Conservation (phyloP, 2,113 vertebrate genomes). For the Pterophyllum scalare region DNA sequence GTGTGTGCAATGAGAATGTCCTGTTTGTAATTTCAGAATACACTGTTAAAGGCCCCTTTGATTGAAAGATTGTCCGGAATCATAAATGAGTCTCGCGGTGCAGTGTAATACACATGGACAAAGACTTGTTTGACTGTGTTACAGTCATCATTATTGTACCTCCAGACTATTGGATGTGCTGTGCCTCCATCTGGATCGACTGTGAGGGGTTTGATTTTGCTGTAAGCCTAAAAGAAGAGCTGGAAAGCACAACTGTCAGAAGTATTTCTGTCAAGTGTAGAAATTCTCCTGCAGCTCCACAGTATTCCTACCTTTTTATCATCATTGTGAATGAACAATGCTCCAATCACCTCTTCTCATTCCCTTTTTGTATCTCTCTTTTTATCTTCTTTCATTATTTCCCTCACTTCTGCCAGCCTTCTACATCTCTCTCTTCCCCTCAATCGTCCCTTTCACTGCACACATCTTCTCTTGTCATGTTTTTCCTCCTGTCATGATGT, state of each 20-base stretch:
- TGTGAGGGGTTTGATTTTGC: slow-evolving; percentile 64
- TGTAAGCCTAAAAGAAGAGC: slow-evolving; percentile 49
- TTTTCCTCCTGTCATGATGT: slow-evolving; percentile 30
- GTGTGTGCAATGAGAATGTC: slow-evolving; percentile 5
- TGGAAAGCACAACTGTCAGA: slow-evolving; percentile 65
- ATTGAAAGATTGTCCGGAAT: neutral
- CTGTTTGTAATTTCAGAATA: slow-evolving; percentile 11
- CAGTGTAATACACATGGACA: slow-evolving; percentile 49
- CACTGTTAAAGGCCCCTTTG: neutral
- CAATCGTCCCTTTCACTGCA: slow-evolving; percentile 29
- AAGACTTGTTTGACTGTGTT: slow-evolving; percentile 71
- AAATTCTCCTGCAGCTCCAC: slow-evolving; percentile 33
- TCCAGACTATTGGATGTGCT: slow-evolving; percentile 30
- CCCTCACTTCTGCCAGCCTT: slow-evolving; percentile 30
- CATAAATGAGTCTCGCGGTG: neutral
- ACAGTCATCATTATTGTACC: slow-evolving; percentile 72
- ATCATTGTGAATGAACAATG: slow-evolving; percentile 40
- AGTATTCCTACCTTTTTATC: slow-evolving; percentile 23
- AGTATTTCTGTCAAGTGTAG: slow-evolving; percentile 53
- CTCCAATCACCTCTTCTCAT: slow-evolving; percentile 18
- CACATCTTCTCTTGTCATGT: slow-evolving; percentile 50
- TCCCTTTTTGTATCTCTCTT: slow-evolving; percentile 9
- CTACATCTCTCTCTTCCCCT: slow-evolving; percentile 24
- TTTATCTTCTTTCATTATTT: slow-evolving; percentile 42
- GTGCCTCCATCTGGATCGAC: slow-evolving; percentile 36